These are phyloP conservation scores for Agrotis exclamationis DNA, from an alignment of 2,888 invertebrate genomes.

Conservation along the genomic window DNA sequence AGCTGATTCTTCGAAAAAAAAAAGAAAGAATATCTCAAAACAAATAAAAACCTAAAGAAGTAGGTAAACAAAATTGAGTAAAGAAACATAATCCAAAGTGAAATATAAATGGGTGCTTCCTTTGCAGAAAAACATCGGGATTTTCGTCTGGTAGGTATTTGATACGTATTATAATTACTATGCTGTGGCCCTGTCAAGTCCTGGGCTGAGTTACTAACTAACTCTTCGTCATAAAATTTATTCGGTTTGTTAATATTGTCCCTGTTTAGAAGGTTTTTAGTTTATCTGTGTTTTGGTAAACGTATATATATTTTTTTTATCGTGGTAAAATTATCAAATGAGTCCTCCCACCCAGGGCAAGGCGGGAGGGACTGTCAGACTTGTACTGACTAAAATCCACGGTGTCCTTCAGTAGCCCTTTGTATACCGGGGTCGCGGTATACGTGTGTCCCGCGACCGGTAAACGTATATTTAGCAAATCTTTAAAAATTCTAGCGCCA, in stretches of 20 bases:
- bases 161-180: conserved; percentile 32
- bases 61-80: not conserved
- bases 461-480: not conserved
- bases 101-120: conserved; percentile 14
- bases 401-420: too few relatives aligned
- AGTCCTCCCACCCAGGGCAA: too few relatives aligned
- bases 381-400: too few relatives aligned
- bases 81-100: conserved; percentile 19
- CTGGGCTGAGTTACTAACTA: conserved; percentile 6
- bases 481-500: not conserved
- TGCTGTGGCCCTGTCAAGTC: conserved; percentile 30
- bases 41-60: conserved; percentile 10
- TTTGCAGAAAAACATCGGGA: not conserved
- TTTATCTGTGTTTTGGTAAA: not conserved
- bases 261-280: conserved; percentile 10
- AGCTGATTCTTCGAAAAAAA: not conserved
- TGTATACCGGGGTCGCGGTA: too few relatives aligned
- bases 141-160: conserved; percentile 7
- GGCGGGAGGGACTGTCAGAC: too few relatives aligned
- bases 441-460: too few relatives aligned
- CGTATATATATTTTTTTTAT: too few relatives aligned
- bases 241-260: conserved; percentile 1
- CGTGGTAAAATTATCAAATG: too few relatives aligned
- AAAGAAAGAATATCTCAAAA: not conserved
- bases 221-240: conserved; percentile 1